A percentile compares a stretch with the other conserved stretches of the same genome.
These are phyloP conservation scores for Montipora capitata DNA, from an alignment of 92 coral and sea anemone species.

Conservation along the genomic window DNA sequence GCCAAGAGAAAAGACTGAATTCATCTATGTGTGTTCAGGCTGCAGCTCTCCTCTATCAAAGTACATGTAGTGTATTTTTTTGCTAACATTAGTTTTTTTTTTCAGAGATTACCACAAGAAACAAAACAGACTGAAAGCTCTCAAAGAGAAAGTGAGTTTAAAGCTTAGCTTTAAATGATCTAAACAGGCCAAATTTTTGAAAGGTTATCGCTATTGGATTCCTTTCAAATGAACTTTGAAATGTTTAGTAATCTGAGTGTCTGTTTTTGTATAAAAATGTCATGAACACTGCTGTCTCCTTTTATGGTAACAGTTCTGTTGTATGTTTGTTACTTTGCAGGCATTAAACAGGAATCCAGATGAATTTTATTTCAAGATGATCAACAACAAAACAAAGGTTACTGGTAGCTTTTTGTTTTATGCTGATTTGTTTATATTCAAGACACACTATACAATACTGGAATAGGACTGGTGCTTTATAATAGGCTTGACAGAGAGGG, in stretches of 20 bases:
- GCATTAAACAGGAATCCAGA: conserved; percentile 96
- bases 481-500: too few relatives aligned
- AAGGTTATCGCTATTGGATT: too few relatives aligned
- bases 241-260: neutral
- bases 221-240: too few relatives aligned
- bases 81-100: neutral
- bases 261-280: neutral
- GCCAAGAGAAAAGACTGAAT: too few relatives aligned
- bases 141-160: conserved; percentile 83
- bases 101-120: conserved; percentile 91
- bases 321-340: conserved; percentile 9
- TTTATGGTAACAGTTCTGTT: neutral
- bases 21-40: too few relatives aligned
- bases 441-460: too few relatives aligned
- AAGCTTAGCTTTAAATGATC: neutral
- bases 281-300: too few relatives aligned
- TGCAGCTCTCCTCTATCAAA: too few relatives aligned
- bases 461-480: too few relatives aligned
- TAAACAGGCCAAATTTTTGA: too few relatives aligned
- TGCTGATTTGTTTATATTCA: too few relatives aligned
- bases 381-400: conserved; percentile 50
- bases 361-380: conserved; percentile 98
- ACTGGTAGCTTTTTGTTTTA: too few relatives aligned
- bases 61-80: neutral
- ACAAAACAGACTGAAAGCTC: conserved; percentile 83